Base-by-base conservation (phyloP, 2,113 vertebrate genomes). In the Vimba vimba region DNA sequence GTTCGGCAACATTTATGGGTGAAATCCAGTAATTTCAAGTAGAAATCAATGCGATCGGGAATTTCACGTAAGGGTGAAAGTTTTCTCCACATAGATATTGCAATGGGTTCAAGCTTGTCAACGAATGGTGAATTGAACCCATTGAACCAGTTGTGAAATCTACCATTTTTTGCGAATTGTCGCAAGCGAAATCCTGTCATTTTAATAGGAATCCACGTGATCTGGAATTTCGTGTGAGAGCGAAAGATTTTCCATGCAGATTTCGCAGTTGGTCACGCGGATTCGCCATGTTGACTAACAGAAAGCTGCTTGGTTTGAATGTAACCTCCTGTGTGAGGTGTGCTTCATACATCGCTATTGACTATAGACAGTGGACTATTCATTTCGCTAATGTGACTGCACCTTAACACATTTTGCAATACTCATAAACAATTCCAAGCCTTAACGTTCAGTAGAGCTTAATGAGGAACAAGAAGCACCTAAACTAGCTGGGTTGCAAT, bases 251-350 rank as follows among this genome's bases (percentile, higher is more conserved):
- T 9, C 5, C 17, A 23, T 0, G 8, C 33, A 39, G 33, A 69
- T 69, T 69, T 39, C 8, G 0, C 17, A 68, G 27, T 68, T 68
- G 27, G 64, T 19, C 3, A 8, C 2, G 0, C 0, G 0, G n/a
- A 36, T 36, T 68, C 0, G 17, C 30, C 19, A 19, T 8, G 17
- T 36, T 68, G 30, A 68, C 15, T 17, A 21, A 36, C 30, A 68
- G 7, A 68, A 66, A 36, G 17, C 66, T 36, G 66, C 30, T 68
- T 36, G 17, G 66, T 68, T 68, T 21, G 7, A 68, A 36, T 19
- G 6, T 4, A 2, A 68, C 30, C 13, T 68, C 27, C 13, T 68
- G 30, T 12, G 17, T 68, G 17, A 55, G 17, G 5, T 21, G 17
- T 52, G 52, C 17, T 55, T 55, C 6, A 21, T 55, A 55, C 17